Percentiles rank a stretch among this genome's conserved stretches.
Conservation (phyloP, 2,888 invertebrate species). For the Euplexia lucipara region DNA sequence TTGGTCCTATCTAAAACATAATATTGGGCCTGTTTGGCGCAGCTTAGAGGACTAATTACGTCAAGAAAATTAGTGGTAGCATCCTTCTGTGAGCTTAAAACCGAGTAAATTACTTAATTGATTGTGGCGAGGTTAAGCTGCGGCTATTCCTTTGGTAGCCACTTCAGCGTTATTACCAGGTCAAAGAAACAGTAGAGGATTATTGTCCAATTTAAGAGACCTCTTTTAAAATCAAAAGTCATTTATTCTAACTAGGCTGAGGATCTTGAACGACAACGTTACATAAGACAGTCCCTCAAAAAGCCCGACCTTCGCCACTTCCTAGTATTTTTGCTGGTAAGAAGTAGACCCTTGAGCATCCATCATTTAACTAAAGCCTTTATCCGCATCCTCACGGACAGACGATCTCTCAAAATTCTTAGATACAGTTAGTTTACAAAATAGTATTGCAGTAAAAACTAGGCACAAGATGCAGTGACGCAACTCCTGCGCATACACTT, state of each 20-base stretch:
- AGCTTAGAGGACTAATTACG: constrained; percentile 13
- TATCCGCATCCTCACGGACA: not conserved
- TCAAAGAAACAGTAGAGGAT: too few relatives aligned
- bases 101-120: constrained; percentile 17
- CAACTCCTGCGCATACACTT: constrained; percentile 51
- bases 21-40: not conserved
- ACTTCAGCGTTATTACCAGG: not conserved
- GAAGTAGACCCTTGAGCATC: too few relatives aligned
- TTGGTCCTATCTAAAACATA: constrained; percentile 6
- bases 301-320: too few relatives aligned
- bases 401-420: not conserved
- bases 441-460: constrained; percentile 48
- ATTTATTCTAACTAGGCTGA: too few relatives aligned
- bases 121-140: constrained; percentile 1
- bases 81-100: constrained; percentile 3
- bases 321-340: too few relatives aligned
- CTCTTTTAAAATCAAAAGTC: too few relatives aligned
- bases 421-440: constrained; percentile 32
- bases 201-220: too few relatives aligned
- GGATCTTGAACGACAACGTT: too few relatives aligned
- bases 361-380: too few relatives aligned
- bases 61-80: constrained; percentile 7
- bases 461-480: constrained; percentile 56
- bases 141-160: not conserved
- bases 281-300: too few relatives aligned